Conservation (phyloP, 2,113 vertebrate species). For the Buteo buteo region DNA sequence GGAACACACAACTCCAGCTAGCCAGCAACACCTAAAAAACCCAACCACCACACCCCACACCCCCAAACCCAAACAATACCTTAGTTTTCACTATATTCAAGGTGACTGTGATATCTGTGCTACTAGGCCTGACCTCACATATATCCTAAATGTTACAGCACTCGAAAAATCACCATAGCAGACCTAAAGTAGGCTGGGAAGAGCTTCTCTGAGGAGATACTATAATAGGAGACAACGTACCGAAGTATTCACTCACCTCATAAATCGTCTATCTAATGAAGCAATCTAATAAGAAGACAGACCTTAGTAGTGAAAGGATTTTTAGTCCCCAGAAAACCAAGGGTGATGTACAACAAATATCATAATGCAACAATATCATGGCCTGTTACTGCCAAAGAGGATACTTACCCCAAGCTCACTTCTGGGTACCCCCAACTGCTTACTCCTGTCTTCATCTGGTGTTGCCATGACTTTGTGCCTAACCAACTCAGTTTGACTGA, state of each 20-base stretch:
- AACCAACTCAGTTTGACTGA: background rate
- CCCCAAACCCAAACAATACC: background rate
- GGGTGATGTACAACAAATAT: background rate
- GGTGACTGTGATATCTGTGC: background rate
- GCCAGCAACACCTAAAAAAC: background rate
- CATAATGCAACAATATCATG: background rate
- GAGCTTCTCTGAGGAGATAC: background rate
- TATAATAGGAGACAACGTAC: background rate
- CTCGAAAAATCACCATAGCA: background rate
- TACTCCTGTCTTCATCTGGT: background rate
- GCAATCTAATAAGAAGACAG: background rate
- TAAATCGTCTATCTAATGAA: background rate
- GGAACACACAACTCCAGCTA: background rate
- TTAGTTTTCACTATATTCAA: background rate
- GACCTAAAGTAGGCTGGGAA: background rate
- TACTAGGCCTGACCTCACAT: background rate
- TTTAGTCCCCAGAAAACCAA: background rate
- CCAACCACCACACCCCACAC: no score
- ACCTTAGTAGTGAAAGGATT: background rate
- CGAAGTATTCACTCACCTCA: background rate
- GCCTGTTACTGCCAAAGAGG: background rate
- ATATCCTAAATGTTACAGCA: background rate
- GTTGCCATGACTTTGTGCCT: background rate
- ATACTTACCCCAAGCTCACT: background rate
- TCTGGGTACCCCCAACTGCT: background rate